Evolutionary conservation across 2,113 vertebrate genomes (phyloP).

Genomic region (Entomyzon cyanotis): DNA sequence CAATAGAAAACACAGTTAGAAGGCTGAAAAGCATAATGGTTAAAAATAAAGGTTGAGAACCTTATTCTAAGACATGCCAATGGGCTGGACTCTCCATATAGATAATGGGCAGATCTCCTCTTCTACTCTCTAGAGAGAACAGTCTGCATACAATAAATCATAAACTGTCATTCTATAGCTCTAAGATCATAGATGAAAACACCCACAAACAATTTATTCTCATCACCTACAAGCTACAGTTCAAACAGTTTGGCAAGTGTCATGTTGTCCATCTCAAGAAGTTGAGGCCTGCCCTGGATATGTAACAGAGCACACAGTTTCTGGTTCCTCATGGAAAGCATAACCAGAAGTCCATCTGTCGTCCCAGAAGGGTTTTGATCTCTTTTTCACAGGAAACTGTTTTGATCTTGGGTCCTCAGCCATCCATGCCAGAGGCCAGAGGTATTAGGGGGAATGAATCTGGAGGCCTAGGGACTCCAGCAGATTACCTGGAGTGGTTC

Average conservation of each 20-base stretch:
- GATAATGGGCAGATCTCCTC: neutral
- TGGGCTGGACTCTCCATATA: neutral
- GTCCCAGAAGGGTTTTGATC: neutral
- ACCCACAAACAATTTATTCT: neutral
- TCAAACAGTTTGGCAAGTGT: neutral
- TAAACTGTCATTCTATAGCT: neutral
- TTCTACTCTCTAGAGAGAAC: neutral
- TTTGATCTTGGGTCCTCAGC: neutral
- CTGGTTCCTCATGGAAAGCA: neutral
- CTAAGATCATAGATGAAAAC: neutral
- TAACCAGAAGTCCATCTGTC: neutral
- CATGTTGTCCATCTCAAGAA: neutral
- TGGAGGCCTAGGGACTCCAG: neutral
- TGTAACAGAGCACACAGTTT: neutral
- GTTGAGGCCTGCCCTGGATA: neutral
- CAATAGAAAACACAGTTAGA: slow-evolving; percentile 58
- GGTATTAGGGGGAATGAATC: neutral
- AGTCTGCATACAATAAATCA: neutral
- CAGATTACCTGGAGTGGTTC: neutral
- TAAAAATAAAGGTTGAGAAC: slow-evolving; percentile 20
- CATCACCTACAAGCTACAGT: neutral
- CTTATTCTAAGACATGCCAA: neutral
- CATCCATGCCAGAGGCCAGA: neutral
- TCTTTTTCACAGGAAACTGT: neutral
- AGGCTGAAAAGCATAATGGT: slow-evolving; percentile 33